A percentile compares a stretch with the other conserved stretches of the same genome.
These are phyloP conservation scores for Xiphophorus hellerii DNA, from an alignment of 2,113 vertebrate species.

Conservation along the genomic window DNA sequence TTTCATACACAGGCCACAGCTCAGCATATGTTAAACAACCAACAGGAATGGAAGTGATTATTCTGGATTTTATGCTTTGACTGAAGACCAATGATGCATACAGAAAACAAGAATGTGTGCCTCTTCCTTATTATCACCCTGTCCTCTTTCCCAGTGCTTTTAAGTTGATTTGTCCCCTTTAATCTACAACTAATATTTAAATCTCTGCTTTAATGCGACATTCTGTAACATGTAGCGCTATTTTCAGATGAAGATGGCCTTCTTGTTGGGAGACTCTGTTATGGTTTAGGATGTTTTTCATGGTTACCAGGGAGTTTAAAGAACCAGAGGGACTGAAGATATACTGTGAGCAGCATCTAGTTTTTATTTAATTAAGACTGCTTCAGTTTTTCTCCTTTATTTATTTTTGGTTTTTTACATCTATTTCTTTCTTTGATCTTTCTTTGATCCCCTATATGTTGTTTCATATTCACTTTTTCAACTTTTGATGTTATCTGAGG, in stretches of 20 bases:
- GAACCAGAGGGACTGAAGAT: background rate
- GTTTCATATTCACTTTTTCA: no score
- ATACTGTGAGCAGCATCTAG: background rate
- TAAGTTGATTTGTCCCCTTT: background rate
- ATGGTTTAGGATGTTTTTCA: background rate
- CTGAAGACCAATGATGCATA: conserved; percentile 22
- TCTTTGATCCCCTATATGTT: background rate
- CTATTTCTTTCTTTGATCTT: background rate
- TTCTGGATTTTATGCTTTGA: conserved; percentile 43
- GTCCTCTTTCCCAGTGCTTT: background rate
- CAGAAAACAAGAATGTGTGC: conserved; percentile 8
- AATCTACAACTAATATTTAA: background rate
- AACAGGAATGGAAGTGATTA: conserved; percentile 54
- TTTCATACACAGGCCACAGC: conserved; percentile 32
- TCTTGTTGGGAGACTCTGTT: background rate
- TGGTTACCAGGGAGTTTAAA: background rate
- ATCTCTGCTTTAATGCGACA: background rate
- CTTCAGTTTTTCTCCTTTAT: background rate
- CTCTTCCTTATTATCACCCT: conserved; percentile 22
- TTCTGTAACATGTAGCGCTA: background rate
- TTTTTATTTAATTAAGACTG: background rate
- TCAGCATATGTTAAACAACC: conserved; percentile 45
- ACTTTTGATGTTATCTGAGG: no score
- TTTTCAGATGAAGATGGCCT: conserved; percentile 2
- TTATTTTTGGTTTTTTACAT: background rate